Evolutionary conservation across 1,140 invertebrate species (phyloP).

Genomic region (Cherax destructor): DNA sequence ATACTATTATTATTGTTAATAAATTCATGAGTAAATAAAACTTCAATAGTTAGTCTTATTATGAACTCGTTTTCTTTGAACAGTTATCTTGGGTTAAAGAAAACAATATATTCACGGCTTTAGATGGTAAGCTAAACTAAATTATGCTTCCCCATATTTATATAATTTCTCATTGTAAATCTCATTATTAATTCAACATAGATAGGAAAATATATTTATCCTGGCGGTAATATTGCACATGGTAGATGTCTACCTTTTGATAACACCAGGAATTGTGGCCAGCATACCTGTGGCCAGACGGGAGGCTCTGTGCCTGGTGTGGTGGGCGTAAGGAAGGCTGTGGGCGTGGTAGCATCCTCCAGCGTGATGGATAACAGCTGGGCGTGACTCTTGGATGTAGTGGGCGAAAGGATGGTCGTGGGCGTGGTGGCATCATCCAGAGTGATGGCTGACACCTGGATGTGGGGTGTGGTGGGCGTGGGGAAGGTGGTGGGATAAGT

Average conservation of each 20-base stretch:
- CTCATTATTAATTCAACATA: too few species aligned
- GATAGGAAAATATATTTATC: too few species aligned
- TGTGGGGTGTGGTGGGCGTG: constrained; percentile 19
- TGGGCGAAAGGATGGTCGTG: constrained; percentile 24
- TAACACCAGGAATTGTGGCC: too few species aligned
- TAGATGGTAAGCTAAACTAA: background rate
- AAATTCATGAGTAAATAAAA: background rate
- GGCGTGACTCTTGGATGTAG: background rate
- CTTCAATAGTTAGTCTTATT: background rate
- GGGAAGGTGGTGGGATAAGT: constrained; percentile 4
- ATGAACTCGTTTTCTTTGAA: background rate
- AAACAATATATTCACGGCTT: background rate
- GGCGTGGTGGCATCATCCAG: background rate
- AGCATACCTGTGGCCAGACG: constrained; percentile 27
- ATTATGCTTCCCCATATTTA: background rate
- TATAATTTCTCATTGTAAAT: too few species aligned
- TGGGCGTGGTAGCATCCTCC: background rate
- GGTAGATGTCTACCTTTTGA: too few species aligned
- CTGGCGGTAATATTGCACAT: too few species aligned
- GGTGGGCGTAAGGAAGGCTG: constrained; percentile 29
- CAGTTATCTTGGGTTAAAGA: background rate
- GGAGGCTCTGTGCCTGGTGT: constrained; percentile 14
- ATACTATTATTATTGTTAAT: background rate
- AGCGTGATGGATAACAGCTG: too few species aligned
- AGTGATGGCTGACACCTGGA: too few species aligned